Evolutionary conservation across 2,888 invertebrate species (phyloP).

Genomic region (Alsophila aescularia): DNA sequence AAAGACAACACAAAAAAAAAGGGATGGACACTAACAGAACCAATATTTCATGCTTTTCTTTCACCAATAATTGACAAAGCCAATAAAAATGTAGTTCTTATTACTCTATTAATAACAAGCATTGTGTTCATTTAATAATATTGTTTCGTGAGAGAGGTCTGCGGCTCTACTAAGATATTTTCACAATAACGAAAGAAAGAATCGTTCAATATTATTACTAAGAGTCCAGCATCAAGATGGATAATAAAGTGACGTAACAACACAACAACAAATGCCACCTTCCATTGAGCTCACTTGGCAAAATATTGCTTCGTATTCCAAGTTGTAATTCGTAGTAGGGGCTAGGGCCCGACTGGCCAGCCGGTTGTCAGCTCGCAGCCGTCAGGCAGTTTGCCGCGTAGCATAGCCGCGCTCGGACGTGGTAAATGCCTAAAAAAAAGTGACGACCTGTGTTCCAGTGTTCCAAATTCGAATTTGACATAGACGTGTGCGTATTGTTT

Average conservation of each 20-base stretch:
- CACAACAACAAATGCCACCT: slow-evolving; percentile 35
- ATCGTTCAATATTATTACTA: slow-evolving; percentile 19
- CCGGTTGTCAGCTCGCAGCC: slow-evolving; percentile 34
- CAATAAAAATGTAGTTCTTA: background rate
- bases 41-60: too few relatives aligned
- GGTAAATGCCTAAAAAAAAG: slow-evolving; percentile 23
- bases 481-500: slow-evolving; percentile 37
- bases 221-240: slow-evolving; percentile 5
- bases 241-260: slow-evolving; percentile 13
- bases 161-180: slow-evolving; percentile 10
- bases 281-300: slow-evolving; percentile 36
- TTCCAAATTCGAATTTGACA: slow-evolving; percentile 41
- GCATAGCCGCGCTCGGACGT: slow-evolving; percentile 42
- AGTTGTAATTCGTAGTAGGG: slow-evolving; percentile 44
- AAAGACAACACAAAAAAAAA: too few relatives aligned
- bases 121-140: background rate
- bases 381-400: slow-evolving; percentile 47
- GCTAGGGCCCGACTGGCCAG: slow-evolving; percentile 39
- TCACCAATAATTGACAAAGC: background rate
- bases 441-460: slow-evolving; percentile 29
- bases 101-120: background rate
- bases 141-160: slow-evolving; percentile 14
- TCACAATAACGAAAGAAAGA: slow-evolving; percentile 12
- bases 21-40: too few relatives aligned
- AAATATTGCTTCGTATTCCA: slow-evolving; percentile 36